A percentile compares a stretch with the other conserved stretches of the same genome.
These are phyloP conservation scores for Drosophila arizonae DNA, from an alignment of 1,140 invertebrate genomes.

Conservation along the genomic window DNA sequence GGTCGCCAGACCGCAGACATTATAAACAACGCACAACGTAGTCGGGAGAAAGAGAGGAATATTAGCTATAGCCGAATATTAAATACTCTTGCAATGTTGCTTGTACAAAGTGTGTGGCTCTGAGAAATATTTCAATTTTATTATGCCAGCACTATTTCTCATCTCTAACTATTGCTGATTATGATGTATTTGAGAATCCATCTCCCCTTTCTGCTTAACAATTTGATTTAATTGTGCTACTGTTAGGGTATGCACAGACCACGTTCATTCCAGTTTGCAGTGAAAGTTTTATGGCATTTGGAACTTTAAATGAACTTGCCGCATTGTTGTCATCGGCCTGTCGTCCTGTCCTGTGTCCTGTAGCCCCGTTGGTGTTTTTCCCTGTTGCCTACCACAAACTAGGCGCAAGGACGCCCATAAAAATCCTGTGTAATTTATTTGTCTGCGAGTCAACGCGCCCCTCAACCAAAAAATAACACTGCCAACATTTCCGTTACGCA, in stretches of 20 bases:
- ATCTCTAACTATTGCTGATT: too few relatives aligned
- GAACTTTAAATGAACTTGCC: slow-evolving; percentile 69
- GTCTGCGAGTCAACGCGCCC: slow-evolving; percentile 54
- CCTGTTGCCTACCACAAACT: slow-evolving; percentile 63
- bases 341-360: neutral
- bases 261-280: slow-evolving; percentile 21
- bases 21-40: slow-evolving; percentile 65
- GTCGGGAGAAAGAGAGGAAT: neutral
- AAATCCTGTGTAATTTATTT: slow-evolving; percentile 75
- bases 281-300: slow-evolving; percentile 67
- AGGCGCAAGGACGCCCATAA: slow-evolving; percentile 75
- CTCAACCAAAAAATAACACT: slow-evolving; percentile 22
- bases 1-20: slow-evolving; percentile 77
- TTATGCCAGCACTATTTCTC: too few relatives aligned
- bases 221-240: neutral
- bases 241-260: neutral
- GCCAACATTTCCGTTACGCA: slow-evolving; percentile 80
- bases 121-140: neutral
- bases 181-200: too few relatives aligned
- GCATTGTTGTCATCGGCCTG: slow-evolving; percentile 32
- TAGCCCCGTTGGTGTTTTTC: slow-evolving; percentile 12
- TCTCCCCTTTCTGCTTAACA: too few relatives aligned
- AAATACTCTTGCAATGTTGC: neutral
- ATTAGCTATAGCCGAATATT: neutral
- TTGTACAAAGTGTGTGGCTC: neutral